Evolutionary conservation across 2,113 vertebrate genomes (phyloP).

Genomic region (Scartelaos histophorus): DNA sequence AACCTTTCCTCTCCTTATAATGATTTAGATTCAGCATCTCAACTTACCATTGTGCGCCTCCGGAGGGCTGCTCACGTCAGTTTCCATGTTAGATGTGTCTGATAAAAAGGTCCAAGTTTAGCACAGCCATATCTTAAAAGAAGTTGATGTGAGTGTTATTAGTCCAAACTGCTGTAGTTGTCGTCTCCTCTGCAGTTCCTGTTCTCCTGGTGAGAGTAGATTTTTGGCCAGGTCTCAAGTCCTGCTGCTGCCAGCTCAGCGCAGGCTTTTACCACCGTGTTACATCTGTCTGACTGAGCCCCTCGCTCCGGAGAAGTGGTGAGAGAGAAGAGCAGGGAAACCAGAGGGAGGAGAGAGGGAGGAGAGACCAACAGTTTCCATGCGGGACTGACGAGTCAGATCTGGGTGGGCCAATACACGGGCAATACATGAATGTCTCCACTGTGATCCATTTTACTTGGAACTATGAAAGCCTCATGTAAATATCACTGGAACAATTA

Average conservation of each 20-base stretch:
- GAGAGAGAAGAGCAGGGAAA: constrained; percentile 14
- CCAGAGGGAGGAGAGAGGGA: constrained; percentile 37
- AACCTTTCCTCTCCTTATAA: constrained; percentile 22
- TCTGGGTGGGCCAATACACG: constrained; percentile 31
- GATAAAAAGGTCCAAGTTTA: constrained; percentile 42
- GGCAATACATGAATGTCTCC: constrained; percentile 34
- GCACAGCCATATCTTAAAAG: constrained; percentile 50
- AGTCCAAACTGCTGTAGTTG: constrained; percentile 15
- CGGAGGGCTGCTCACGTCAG: constrained; percentile 51
- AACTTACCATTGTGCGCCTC: constrained; percentile 63
- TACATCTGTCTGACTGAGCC: constrained; percentile 69
- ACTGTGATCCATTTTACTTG: constrained; percentile 52
- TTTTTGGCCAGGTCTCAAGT: constrained; percentile 51
- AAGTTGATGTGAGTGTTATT: constrained; percentile 17
- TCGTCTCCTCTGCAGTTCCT: constrained; percentile 7
- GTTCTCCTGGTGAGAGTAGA: constrained; percentile 48
- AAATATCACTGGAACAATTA: background rate
- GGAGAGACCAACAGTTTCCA: constrained; percentile 47
- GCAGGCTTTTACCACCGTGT: constrained; percentile 50
- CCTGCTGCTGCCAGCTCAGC: constrained; percentile 65
- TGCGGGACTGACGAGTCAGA: constrained; percentile 18
- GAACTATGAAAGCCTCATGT: background rate
- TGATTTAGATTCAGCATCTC: constrained; percentile 1
- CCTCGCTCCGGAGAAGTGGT: constrained; percentile 42
- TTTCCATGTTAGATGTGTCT: constrained; percentile 67